These are phyloP conservation scores for Lordiphosa collinella DNA, from an alignment of 1,140 invertebrate genomes.

Conservation along the genomic window DNA sequence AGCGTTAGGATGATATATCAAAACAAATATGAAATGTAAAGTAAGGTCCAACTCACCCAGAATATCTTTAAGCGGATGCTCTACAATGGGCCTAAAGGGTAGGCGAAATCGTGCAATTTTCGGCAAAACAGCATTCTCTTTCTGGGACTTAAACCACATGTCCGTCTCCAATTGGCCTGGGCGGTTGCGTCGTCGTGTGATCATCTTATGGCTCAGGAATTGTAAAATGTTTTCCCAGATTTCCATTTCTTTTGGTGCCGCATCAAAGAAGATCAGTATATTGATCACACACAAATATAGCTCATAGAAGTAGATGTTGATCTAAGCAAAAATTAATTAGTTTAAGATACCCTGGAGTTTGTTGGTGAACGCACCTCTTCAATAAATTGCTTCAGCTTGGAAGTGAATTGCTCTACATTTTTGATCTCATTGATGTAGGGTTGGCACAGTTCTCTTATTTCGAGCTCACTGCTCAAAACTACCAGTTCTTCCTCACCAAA, in stretches of 20 bases:
- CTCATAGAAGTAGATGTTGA: slow-evolving; percentile 79
- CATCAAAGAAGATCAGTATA: slow-evolving; percentile 59
- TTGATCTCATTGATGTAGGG: slow-evolving; percentile 70
- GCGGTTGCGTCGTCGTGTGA: slow-evolving; percentile 51
- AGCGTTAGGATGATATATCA: too few relatives aligned
- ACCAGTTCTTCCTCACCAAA: slow-evolving; percentile 74
- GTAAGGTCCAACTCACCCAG: slow-evolving; percentile 41
- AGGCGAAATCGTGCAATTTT: slow-evolving; percentile 72
- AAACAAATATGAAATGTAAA: too few relatives aligned
- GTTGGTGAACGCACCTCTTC: slow-evolving; percentile 40
- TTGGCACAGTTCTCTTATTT: slow-evolving; percentile 66
- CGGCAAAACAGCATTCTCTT: slow-evolving; percentile 65
- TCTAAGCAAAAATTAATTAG: slow-evolving; percentile 30
- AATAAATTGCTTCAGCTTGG: slow-evolving; percentile 60
- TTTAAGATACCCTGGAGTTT: neutral
- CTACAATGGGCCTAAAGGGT: slow-evolving; percentile 70
- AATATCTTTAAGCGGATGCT: slow-evolving; percentile 69
- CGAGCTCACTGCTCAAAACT: slow-evolving; percentile 54
- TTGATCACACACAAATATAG: slow-evolving; percentile 74
- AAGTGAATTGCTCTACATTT: slow-evolving; percentile 56
- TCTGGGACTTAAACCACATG: slow-evolving; percentile 68
- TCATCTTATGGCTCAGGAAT: slow-evolving; percentile 77
- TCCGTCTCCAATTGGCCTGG: slow-evolving; percentile 70
- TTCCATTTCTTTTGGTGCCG: slow-evolving; percentile 68
- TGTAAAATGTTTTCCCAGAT: slow-evolving; percentile 69